Evolutionary conservation across 92 coral and sea anemone genomes (phyloP).

Genomic region (Chrysogorgia sp.): DNA sequence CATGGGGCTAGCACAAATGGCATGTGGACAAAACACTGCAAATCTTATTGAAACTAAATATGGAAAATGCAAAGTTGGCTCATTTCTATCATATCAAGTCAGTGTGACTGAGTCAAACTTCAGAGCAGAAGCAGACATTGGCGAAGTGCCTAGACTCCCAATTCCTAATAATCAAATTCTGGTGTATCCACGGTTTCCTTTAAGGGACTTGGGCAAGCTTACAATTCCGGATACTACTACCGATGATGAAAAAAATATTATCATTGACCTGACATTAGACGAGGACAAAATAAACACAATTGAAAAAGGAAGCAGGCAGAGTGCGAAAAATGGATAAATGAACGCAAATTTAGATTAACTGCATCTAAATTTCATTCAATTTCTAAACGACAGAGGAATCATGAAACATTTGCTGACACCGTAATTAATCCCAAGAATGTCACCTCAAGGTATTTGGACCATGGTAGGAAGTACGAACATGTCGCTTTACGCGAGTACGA

Average conservation of each 20-base stretch:
- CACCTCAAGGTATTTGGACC: slow-evolving; percentile 40
- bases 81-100: slow-evolving; percentile 66
- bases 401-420: slow-evolving; percentile 49
- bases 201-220: slow-evolving; percentile 40
- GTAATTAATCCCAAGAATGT: slow-evolving; percentile 50
- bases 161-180: neutral
- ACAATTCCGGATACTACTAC: slow-evolving; percentile 35
- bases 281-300: slow-evolving; percentile 21
- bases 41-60: slow-evolving; percentile 54
- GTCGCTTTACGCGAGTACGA: slow-evolving; percentile 60
- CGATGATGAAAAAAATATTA: slow-evolving; percentile 30
- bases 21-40: neutral
- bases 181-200: slow-evolving; percentile 49
- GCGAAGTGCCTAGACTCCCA: slow-evolving; percentile 3
- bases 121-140: slow-evolving; percentile 16
- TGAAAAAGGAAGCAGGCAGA: slow-evolving; percentile 45
- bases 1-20: slow-evolving; percentile 54
- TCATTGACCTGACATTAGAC: slow-evolving; percentile 40
- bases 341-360: slow-evolving; percentile 52
- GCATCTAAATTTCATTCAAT: slow-evolving; percentile 54
- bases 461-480: slow-evolving; percentile 66
- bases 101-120: slow-evolving; percentile 53
- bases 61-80: slow-evolving; percentile 66
- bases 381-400: slow-evolving; percentile 53
- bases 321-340: slow-evolving; percentile 42